phyloP scores from a whole-genome alignment of 2,113 vertebrate species.

The Aegotheles bennettii region DNA sequence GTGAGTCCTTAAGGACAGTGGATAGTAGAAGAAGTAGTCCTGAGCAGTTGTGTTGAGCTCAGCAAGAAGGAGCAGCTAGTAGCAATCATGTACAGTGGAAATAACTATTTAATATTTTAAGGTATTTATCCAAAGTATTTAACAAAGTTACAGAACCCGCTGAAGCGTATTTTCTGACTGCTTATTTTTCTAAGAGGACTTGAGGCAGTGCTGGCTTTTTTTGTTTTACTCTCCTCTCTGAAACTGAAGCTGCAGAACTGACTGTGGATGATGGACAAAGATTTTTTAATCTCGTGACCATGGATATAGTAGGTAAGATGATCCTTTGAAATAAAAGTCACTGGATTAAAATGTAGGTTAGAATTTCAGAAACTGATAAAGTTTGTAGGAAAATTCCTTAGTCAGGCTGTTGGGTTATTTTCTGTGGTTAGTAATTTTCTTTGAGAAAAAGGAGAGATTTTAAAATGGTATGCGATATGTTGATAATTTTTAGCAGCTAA shows the following conservation, averaged over 20 bases:
- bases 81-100: rapidly evolving
- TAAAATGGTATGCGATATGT: neutral
- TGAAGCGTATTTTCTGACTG: neutral
- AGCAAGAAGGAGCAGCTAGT: neutral
- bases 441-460: neutral
- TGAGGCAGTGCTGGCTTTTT: rapidly evolving
- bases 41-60: neutral
- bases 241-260: neutral
- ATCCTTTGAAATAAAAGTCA: neutral
- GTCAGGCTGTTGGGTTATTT: neutral
- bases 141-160: neutral
- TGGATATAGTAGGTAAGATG: neutral
- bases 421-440: neutral
- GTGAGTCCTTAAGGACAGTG: neutral
- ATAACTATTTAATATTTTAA: neutral
- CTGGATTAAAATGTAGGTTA: neutral
- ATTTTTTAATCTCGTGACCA: neutral
- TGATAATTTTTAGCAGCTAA: neutral
- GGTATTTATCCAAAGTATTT: too few relatives aligned
- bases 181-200: neutral
- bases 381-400: neutral
- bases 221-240: neutral
- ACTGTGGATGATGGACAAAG: neutral
- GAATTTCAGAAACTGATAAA: neutral
- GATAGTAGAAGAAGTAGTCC: neutral